phyloP scores from a whole-genome alignment of 1,140 invertebrate species.

The Panagrolaimus sp. region DNA sequence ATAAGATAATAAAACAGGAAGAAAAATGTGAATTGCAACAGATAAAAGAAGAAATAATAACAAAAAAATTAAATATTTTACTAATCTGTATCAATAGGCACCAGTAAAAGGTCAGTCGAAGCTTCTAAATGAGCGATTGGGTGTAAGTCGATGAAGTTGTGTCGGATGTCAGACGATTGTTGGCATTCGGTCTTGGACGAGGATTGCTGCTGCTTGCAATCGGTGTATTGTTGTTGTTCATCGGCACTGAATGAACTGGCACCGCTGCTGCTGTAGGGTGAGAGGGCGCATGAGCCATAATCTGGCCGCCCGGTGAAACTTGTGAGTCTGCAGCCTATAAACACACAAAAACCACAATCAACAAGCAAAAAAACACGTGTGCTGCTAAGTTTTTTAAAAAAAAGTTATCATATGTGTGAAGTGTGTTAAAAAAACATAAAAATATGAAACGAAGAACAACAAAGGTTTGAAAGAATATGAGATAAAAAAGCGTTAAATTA shows the following conservation, averaged over 20 bases:
- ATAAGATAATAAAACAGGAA: not conserved
- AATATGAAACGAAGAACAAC: too few species aligned
- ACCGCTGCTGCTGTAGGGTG: constrained; percentile 5
- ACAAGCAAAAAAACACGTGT: not conserved
- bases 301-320: constrained; percentile 4
- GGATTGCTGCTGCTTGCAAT: not conserved
- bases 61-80: constrained; percentile 3
- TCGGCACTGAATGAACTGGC: constrained; percentile 6
- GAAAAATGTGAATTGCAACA: not conserved
- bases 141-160: constrained; percentile 6
- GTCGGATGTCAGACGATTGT: not conserved
- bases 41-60: constrained; percentile 2
- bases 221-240: not conserved
- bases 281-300: constrained; percentile 7
- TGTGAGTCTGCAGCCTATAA: not conserved
- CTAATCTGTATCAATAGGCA: not conserved
- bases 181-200: not conserved
- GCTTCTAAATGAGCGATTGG: constrained; percentile 16
- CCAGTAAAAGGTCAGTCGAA: constrained; percentile 3
- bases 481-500: too few species aligned
- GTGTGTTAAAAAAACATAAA: too few species aligned
- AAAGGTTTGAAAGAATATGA: too few species aligned
- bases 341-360: constrained; percentile 4
- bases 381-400: too few species aligned
- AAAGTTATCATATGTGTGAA: too few species aligned